These are phyloP conservation scores for Drosophila hamatofila DNA, from an alignment of 2,888 invertebrate species.

Conservation along the genomic window DNA sequence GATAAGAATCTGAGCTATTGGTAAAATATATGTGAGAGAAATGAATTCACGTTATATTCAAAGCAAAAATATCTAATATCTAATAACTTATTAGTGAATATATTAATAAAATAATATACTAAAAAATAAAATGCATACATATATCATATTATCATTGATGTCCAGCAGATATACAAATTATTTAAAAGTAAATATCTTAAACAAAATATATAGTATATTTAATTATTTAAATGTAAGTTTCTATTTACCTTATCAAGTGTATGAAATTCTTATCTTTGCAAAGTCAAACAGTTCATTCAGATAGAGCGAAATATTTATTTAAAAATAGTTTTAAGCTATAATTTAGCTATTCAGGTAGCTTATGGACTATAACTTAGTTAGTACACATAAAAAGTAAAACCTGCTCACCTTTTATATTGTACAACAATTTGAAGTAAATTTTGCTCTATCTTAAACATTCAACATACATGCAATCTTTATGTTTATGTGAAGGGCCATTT, in stretches of 20 bases:
- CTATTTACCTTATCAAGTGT: background rate
- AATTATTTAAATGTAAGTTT: background rate
- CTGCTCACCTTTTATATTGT: too few species aligned
- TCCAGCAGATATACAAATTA: background rate
- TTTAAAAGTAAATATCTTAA: background rate
- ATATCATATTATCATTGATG: background rate
- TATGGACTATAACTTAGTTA: background rate
- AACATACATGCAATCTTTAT: background rate
- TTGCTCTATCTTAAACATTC: background rate
- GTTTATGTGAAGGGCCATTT: background rate
- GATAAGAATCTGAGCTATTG: background rate
- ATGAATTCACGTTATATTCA: background rate
- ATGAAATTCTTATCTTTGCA: background rate
- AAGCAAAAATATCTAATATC: background rate
- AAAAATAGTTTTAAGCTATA: background rate
- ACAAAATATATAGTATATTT: background rate
- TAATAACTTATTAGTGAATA: too few species aligned
- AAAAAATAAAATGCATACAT: background rate
- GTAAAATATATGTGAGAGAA: background rate
- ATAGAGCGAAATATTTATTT: background rate
- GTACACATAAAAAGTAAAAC: too few species aligned
- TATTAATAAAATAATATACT: background rate
- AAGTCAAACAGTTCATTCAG: background rate
- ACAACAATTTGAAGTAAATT: background rate
- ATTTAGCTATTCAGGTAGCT: too few species aligned